These are phyloP conservation scores for Rhinoptilus africanus DNA, from an alignment of 2,113 vertebrate genomes.

Conservation along the genomic window DNA sequence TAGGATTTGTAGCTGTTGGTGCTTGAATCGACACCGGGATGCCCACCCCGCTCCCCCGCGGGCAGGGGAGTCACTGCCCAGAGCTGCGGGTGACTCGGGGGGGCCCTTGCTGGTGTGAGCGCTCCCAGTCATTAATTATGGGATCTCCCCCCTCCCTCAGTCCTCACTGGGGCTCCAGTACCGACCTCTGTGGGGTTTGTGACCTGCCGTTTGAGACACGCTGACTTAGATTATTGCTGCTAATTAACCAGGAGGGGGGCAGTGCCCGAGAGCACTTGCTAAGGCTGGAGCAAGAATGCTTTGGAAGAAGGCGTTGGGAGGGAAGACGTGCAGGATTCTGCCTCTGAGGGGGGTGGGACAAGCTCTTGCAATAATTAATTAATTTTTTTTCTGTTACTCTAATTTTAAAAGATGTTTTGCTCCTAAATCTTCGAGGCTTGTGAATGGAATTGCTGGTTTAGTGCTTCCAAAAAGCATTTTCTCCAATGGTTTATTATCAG, in stretches of 20 bases:
- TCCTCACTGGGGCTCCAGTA: background rate
- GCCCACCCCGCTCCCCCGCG: background rate
- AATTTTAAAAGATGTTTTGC: background rate
- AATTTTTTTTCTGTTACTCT: background rate
- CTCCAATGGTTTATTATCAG: accelerated
- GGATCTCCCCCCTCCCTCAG: too few species aligned
- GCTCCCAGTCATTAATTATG: background rate
- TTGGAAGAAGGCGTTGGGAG: background rate
- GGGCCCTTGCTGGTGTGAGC: background rate
- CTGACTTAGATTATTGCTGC: background rate
- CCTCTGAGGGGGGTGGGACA: background rate
- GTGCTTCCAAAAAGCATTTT: background rate
- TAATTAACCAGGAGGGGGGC: background rate
- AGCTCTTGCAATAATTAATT: background rate
- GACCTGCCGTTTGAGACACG: accelerated
- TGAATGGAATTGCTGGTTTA: background rate
- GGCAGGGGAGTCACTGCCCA: background rate
- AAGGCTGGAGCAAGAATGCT: background rate
- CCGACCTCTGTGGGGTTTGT: accelerated
- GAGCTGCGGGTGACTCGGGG: accelerated
- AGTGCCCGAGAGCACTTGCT: accelerated
- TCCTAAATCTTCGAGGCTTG: background rate
- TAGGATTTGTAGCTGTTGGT: too few species aligned
- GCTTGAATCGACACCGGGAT: background rate
- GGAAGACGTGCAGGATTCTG: background rate